phyloP scores from a whole-genome alignment of 2,888 invertebrate genomes.

The Meiosimyza platycephala region DNA sequence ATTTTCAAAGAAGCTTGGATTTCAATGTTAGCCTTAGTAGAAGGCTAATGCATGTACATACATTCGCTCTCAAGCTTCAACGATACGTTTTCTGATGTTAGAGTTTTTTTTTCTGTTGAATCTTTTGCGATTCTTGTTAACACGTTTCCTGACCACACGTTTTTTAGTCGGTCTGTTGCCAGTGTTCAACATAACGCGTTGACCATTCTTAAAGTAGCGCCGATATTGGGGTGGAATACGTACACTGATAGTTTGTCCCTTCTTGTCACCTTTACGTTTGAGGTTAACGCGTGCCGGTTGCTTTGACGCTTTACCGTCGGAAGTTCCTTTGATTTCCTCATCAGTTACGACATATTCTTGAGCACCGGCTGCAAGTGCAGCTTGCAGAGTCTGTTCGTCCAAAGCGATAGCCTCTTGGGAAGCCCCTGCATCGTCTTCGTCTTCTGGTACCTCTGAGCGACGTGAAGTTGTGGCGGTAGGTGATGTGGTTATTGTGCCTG shows the following conservation, averaged over 20 bases:
- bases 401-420: conserved; percentile 46
- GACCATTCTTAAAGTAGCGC: conserved; percentile 61
- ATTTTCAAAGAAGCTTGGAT: too few relatives aligned
- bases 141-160: conserved; percentile 53
- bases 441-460: conserved; percentile 32
- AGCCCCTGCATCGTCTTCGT: conserved; percentile 28
- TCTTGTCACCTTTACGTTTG: conserved; percentile 53
- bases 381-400: conserved; percentile 53
- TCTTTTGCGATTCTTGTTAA: conserved; percentile 49
- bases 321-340: conserved; percentile 48
- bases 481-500: conserved; percentile 48
- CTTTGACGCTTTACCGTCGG: conserved; percentile 50
- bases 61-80: too few relatives aligned
- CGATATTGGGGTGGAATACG: conserved; percentile 59
- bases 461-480: conserved; percentile 47
- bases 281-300: conserved; percentile 51
- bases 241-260: conserved; percentile 55
- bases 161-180: conserved; percentile 46
- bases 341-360: conserved; percentile 57
- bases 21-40: too few relatives aligned
- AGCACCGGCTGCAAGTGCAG: conserved; percentile 51
- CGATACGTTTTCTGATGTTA: too few relatives aligned
- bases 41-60: too few relatives aligned
- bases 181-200: conserved; percentile 55
- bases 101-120: conserved; percentile 50